Evolutionary conservation across 2,113 vertebrate genomes (phyloP).

Genomic region (Tetraodon nigroviridis): DNA sequence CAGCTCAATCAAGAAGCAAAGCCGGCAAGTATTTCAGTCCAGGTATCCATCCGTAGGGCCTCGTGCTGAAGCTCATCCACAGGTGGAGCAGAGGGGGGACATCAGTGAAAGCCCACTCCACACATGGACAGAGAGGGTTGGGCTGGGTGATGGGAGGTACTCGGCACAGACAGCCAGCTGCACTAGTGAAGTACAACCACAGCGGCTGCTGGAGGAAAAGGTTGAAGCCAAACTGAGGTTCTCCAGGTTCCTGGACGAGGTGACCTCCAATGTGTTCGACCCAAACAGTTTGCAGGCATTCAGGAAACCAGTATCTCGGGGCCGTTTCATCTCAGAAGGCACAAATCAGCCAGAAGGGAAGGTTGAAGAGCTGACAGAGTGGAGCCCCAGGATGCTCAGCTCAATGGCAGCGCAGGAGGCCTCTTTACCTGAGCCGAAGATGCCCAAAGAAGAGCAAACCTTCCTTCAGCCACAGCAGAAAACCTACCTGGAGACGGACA

Average conservation of each 20-base stretch:
- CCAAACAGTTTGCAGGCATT: constrained; percentile 73
- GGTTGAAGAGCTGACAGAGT: neutral
- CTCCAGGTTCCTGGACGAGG: constrained; percentile 86
- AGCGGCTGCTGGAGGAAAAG: constrained; percentile 63
- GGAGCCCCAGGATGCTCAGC: constrained; percentile 14
- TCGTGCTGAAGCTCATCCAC: constrained; percentile 10
- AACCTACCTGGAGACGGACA: constrained; percentile 66
- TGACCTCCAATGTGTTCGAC: constrained; percentile 78
- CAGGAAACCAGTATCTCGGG: constrained; percentile 38
- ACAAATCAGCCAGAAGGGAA: neutral
- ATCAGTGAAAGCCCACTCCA: neutral
- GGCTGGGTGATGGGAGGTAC: constrained; percentile 46
- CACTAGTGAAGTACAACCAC: constrained; percentile 38
- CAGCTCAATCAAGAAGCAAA: constrained; percentile 63
- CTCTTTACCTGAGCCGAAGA: constrained; percentile 12
- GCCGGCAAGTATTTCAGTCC: constrained; percentile 52
- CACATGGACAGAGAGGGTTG: constrained; percentile 11
- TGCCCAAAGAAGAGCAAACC: constrained; percentile 28
- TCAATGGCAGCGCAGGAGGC: constrained; percentile 37
- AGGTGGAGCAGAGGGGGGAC: constrained; percentile 37
- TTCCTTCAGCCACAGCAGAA: constrained; percentile 44
- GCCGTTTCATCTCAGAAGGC: constrained; percentile 10
- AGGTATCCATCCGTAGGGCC: constrained; percentile 9
- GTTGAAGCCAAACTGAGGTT: constrained; percentile 79
- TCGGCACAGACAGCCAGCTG: constrained; percentile 30